Percentiles rank a stretch among this genome's conserved stretches.
Conservation (phyloP, 2,113 vertebrate species). For the Hippocampus comes region DNA sequence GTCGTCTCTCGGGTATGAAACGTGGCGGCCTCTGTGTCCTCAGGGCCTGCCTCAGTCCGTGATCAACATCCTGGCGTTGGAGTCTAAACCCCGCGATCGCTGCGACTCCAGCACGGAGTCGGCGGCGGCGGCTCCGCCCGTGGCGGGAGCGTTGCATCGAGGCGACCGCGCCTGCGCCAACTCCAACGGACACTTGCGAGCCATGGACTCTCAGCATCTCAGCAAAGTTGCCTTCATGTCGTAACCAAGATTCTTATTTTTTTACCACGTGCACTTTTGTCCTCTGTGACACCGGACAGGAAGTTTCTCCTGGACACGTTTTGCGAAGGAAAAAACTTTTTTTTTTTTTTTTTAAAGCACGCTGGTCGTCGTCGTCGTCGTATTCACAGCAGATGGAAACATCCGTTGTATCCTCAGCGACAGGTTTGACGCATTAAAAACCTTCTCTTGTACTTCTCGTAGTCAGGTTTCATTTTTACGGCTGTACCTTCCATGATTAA, state of each 20-base stretch:
- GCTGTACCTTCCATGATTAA: not conserved
- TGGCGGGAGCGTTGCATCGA: conserved; percentile 27
- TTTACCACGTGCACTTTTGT: not conserved
- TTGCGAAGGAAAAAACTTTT: not conserved
- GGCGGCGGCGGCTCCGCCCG: not conserved
- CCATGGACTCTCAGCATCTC: conserved; percentile 53
- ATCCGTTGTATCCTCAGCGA: not conserved
- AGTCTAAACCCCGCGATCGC: conserved; percentile 59
- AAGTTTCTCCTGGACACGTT: not conserved
- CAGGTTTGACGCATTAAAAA: not conserved
- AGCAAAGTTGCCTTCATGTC: conserved; percentile 71
- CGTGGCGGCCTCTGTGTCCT: not conserved
- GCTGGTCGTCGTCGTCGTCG: not conserved
- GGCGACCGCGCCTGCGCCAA: conserved; percentile 62
- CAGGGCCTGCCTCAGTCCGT: conserved; percentile 86
- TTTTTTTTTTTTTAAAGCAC: not conserved
- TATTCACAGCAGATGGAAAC: not conserved
- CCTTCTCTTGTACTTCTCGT: not conserved
- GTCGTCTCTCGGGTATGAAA: not conserved
- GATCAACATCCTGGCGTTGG: conserved; percentile 79
- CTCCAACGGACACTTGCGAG: conserved; percentile 60
- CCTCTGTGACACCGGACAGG: not conserved
- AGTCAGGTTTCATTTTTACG: not conserved
- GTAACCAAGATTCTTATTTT: conserved; percentile 45
- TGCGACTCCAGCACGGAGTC: conserved; percentile 43